Evolutionary conservation across 2,888 invertebrate genomes (phyloP), one percentile per base, ranked within the genome.

Genomic region (Lasioglossum zephyrum): DNA sequence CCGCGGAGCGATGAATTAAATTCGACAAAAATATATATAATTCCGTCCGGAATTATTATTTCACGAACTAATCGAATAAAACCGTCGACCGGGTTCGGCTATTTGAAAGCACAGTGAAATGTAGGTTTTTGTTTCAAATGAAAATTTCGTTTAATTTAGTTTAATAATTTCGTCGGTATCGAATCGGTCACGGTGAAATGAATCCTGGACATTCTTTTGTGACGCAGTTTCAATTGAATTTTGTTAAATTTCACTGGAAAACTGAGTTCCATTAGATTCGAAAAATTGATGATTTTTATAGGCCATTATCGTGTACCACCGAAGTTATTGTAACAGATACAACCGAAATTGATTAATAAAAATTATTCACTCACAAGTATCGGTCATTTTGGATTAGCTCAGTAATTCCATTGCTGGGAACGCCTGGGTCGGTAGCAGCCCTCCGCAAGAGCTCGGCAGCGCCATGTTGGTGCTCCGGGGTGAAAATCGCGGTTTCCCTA

Each of bases 401-500:
- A 26, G 60, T 60, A 41, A 22, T n/a, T 70, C 11, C 11, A 4
- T 6, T 22, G n/a, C 41, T 3, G 18, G 22, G 18, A n/a, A n/a
- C 1, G 3, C 39, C 41, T 11, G n/a, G n/a, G 5, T 39, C 36
- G 66, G 22, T 22, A 39, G 9, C 9, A 22, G 4, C 22, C 69
- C 11, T n/a, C 39, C 1, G 36, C 0, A 13, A 39, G 36, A 13
- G 39, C 39, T 22, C 1, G 22, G 16, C 39, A 1, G 1, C 36
- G 1, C 36, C 39, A 11, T 69, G 4, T 69, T 11, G 36, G 47
- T 47, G n/a, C 84, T 73, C 84, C 36, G 41, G 53, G 60, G 76
- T 63, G 53, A 75, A 84, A 79, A 66, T 84, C 63, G 4, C 26
- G 41, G 53, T 77, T 72, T 18, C 49, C 31, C 36, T 41, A 26